Conservation (phyloP, 2,888 invertebrate species). For the Platypus cylindrus region DNA sequence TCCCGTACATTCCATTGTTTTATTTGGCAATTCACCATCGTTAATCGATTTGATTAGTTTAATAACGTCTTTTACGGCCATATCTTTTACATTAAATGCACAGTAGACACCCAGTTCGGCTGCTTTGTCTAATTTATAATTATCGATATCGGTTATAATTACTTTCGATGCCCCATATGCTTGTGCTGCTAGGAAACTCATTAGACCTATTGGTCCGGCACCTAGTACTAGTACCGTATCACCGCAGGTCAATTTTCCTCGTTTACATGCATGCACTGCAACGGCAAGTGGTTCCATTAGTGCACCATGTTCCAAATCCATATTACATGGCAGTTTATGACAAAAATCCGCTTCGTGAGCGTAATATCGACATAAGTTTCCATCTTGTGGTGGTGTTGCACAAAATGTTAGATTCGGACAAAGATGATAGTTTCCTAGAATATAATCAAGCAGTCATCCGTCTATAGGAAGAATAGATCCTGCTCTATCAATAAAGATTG, state of each 20-base stretch:
- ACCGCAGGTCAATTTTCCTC: conserved; percentile 63
- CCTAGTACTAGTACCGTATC: conserved; percentile 63
- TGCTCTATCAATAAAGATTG: not conserved
- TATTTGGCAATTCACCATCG: conserved; percentile 48
- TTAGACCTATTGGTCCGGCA: conserved; percentile 80
- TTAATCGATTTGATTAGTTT: conserved; percentile 45
- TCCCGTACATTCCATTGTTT: conserved; percentile 81
- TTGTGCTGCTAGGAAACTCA: conserved; percentile 63
- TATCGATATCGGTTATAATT: conserved; percentile 54
- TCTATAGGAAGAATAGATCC: not conserved
- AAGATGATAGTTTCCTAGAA: conserved; percentile 70
- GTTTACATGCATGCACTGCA: conserved; percentile 82
- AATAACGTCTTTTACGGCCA: conserved; percentile 45
- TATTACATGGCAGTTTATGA: conserved; percentile 77
- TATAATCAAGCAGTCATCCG: not conserved
- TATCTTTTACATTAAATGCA: conserved; percentile 44
- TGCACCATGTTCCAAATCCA: conserved; percentile 85
- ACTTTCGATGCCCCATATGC: conserved; percentile 73
- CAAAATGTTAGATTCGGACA: conserved; percentile 80
- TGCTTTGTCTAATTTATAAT: conserved; percentile 50
- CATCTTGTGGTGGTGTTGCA: conserved; percentile 86
- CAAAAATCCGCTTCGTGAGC: conserved; percentile 84
- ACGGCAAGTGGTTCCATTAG: conserved; percentile 86
- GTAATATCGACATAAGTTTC: conserved; percentile 74
- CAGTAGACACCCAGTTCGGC: conserved; percentile 64